phyloP scores from a whole-genome alignment of 2,113 vertebrate genomes.

The Peromyscus polionotus region DNA sequence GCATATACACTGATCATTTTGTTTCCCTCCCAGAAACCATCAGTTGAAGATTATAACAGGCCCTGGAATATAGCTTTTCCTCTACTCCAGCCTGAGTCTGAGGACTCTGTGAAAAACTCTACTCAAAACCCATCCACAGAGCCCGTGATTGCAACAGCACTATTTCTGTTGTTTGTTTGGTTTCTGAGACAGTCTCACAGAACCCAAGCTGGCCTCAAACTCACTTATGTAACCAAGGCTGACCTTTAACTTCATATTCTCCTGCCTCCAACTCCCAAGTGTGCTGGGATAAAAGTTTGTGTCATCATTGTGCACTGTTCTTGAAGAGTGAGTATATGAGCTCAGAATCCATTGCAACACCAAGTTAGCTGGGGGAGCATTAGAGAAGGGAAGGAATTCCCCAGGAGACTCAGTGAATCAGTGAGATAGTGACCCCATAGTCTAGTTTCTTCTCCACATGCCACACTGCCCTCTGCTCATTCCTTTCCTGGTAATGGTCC shows the following conservation, averaged over 20 bases:
- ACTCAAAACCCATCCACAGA: not conserved
- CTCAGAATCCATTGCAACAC: not conserved
- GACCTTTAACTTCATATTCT: not conserved
- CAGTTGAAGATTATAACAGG: not conserved
- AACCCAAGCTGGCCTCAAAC: not conserved
- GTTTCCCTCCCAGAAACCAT: not conserved
- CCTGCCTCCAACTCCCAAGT: not conserved
- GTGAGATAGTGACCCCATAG: not conserved
- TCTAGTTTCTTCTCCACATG: not conserved
- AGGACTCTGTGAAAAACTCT: not conserved
- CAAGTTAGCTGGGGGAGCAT: not conserved
- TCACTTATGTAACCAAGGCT: not conserved
- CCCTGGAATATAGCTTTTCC: not conserved
- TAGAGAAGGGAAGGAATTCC: not conserved
- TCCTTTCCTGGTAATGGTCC: not conserved
- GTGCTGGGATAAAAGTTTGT: not conserved
- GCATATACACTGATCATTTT: not conserved
- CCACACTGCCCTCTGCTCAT: rapidly evolving
- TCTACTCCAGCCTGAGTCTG: not conserved
- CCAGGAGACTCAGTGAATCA: not conserved
- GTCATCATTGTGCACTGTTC: not conserved
- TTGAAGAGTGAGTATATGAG: not conserved
- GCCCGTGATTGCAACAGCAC: not conserved
- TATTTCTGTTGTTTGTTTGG: not conserved
- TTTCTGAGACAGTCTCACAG: not conserved